These are phyloP conservation scores for Bombus affinis DNA, from an alignment of 1,140 invertebrate species.

Conservation along the genomic window DNA sequence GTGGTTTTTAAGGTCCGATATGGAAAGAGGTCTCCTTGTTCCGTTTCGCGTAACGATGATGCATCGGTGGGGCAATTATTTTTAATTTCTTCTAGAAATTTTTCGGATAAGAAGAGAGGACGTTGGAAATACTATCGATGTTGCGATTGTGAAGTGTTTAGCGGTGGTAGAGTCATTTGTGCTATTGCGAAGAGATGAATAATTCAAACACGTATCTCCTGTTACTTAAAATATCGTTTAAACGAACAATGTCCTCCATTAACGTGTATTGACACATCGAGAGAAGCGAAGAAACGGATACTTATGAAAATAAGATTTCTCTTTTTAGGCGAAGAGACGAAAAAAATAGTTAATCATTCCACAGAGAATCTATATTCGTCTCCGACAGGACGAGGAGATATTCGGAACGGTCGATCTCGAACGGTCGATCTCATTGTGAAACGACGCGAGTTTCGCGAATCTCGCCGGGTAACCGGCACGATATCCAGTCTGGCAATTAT, in stretches of 20 bases:
- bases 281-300: no score
- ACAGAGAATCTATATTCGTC: background rate
- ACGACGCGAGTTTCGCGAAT: conserved; percentile 60
- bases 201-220: background rate
- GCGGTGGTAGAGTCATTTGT: background rate
- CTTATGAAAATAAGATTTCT: no score
- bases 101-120: background rate
- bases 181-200: background rate
- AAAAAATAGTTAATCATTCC: no score
- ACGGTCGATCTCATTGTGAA: conserved; percentile 33
- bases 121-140: background rate
- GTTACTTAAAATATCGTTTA: background rate
- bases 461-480: conserved; percentile 50
- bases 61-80: conserved; percentile 4
- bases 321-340: background rate
- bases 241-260: background rate
- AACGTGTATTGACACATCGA: background rate
- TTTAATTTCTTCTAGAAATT: background rate
- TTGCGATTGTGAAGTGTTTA: background rate
- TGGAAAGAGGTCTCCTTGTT: background rate
- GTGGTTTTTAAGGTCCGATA: background rate
- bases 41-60: conserved; percentile 2
- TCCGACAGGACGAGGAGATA: background rate
- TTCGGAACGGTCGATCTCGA: conserved; percentile 9
- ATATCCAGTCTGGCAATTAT: conserved; percentile 74